A percentile compares a stretch with the other conserved stretches of the same genome.
phyloP scores from a whole-genome alignment of 2,888 invertebrate genomes.

The Sarcophaga subvicina region DNA sequence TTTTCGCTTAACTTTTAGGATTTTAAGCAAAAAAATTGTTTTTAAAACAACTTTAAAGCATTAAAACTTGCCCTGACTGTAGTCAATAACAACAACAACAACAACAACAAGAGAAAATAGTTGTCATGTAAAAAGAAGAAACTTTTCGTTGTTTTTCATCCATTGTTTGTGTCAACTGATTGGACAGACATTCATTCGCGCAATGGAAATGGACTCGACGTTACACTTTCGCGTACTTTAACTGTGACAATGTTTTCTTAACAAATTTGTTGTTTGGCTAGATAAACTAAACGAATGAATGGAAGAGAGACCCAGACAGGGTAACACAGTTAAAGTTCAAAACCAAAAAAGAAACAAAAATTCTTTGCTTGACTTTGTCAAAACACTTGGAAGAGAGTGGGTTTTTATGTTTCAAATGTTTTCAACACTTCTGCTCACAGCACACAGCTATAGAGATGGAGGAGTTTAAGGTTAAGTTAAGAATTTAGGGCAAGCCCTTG shows the following conservation, averaged over 20 bases:
- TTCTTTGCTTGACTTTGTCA: too few relatives aligned
- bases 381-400: too few relatives aligned
- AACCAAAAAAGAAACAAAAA: too few relatives aligned
- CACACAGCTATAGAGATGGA: not conserved
- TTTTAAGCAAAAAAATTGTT: too few relatives aligned
- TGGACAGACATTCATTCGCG: not conserved
- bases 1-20: too few relatives aligned
- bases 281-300: not conserved
- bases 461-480: not conserved
- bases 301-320: too few relatives aligned
- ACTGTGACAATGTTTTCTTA: conserved; percentile 16
- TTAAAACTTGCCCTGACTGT: not conserved
- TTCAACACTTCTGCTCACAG: too few relatives aligned
- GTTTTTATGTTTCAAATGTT: too few relatives aligned
- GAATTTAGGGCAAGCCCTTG: not conserved
- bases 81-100: not conserved
- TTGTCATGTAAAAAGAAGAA: not conserved
- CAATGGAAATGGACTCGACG: not conserved
- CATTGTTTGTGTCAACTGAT: not conserved
- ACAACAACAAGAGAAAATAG: not conserved
- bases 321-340: too few relatives aligned
- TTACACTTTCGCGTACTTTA: not conserved
- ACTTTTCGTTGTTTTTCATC: not conserved
- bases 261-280: not conserved
- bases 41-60: too few relatives aligned